Percentiles rank a stretch among this genome's conserved stretches.
phyloP scores from a whole-genome alignment of 2,888 invertebrate genomes.

The Ceraclea dissimilis region DNA sequence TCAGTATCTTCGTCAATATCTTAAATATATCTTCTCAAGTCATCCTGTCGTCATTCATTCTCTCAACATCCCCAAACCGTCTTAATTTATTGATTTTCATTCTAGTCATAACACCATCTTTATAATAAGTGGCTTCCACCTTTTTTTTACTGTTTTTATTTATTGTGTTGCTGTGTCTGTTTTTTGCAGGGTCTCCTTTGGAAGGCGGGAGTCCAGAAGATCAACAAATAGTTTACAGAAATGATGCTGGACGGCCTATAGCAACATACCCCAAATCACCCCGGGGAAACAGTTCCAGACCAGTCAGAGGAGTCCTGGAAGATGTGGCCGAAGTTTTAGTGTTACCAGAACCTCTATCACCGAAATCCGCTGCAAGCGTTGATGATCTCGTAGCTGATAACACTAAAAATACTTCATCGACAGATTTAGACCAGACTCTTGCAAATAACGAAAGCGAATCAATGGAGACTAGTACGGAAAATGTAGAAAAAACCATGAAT shows the following conservation, averaged over 20 bases:
- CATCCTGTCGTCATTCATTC: too few species aligned
- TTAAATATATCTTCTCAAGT: background rate
- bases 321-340: conserved; percentile 17
- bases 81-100: too few species aligned
- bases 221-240: conserved; percentile 11
- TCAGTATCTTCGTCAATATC: background rate
- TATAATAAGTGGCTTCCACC: background rate
- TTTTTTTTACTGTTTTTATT: background rate
- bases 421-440: background rate
- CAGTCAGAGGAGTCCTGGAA: conserved; percentile 10
- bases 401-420: background rate
- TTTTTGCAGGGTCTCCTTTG: conserved; percentile 20
- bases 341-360: conserved; percentile 12
- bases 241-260: conserved; percentile 7
- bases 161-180: background rate
- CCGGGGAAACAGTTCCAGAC: background rate
- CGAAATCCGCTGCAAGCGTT: background rate
- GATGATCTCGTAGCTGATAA: background rate
- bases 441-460: background rate
- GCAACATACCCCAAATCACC: conserved; percentile 4
- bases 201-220: conserved; percentile 16
- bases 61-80: too few species aligned
- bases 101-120: background rate
- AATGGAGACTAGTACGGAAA: conserved; percentile 3
- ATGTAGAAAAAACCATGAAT: background rate